Conservation (phyloP, 2,797 vertebrate species). For the Erethizon dorsatum region DNA sequence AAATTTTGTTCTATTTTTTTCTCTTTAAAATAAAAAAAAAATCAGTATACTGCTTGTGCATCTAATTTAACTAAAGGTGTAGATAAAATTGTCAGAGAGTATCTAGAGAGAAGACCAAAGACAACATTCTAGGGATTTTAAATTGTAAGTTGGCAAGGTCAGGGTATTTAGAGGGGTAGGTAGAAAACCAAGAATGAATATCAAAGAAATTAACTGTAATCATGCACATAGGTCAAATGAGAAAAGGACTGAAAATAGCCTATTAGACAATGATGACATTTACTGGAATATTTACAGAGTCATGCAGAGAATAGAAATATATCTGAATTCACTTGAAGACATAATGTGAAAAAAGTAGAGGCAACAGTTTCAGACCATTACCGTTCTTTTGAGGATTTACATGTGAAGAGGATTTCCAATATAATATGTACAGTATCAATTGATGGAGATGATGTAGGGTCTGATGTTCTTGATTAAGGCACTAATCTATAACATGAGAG, state of each 20-base stretch:
- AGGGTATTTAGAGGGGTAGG: background rate
- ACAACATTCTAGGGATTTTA: background rate
- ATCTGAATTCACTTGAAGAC: constrained; percentile 24
- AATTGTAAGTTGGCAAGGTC: background rate
- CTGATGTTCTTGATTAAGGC: background rate
- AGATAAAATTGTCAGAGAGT: background rate
- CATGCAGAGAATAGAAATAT: background rate
- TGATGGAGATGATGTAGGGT: background rate
- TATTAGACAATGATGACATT: background rate
- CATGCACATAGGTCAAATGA: background rate
- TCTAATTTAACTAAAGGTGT: background rate
- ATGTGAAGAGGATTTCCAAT: background rate
- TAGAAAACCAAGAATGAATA: background rate
- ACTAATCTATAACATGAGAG: background rate
- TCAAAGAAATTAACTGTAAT: background rate
- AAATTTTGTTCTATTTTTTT: too few relatives aligned
- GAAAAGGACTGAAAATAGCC: background rate
- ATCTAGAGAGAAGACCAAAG: background rate
- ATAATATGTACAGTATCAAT: background rate
- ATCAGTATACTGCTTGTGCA: background rate
- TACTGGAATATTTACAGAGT: background rate
- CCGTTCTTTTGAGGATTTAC: background rate
- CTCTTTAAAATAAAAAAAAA: too few relatives aligned
- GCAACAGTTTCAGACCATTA: background rate
- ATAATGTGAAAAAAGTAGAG: background rate